Conservation (phyloP, 2,113 vertebrate genomes). For the Rhizomys pruinosus region DNA sequence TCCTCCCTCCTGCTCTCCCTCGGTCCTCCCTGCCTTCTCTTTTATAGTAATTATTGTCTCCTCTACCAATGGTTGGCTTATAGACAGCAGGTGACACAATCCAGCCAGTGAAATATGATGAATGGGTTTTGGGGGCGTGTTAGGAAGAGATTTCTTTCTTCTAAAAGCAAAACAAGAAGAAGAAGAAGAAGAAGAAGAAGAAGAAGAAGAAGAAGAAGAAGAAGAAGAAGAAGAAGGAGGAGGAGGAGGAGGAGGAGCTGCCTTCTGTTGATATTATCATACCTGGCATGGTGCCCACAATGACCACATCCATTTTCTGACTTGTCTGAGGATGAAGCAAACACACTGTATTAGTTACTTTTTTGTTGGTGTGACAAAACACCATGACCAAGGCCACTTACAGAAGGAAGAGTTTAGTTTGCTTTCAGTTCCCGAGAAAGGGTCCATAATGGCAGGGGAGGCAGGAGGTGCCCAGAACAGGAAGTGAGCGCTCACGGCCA, state of each 20-base stretch:
- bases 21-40: background rate
- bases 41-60: background rate
- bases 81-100: background rate
- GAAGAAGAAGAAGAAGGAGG: background rate
- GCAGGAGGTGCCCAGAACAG: too few species aligned
- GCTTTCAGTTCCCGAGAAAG: too few species aligned
- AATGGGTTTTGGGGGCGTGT: background rate
- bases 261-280: background rate
- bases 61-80: background rate
- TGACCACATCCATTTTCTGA: background rate
- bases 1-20: background rate
- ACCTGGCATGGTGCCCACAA: background rate
- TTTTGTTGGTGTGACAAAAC: too few species aligned
- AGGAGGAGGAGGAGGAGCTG: too few species aligned
- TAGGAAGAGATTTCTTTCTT: background rate
- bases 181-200: background rate
- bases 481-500: too few species aligned
- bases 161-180: background rate
- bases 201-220: background rate
- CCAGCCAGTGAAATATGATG: background rate
- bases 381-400: too few species aligned
- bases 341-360: background rate
- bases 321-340: background rate
- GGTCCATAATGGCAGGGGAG: too few species aligned
- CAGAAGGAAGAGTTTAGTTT: too few species aligned